Evolutionary conservation across 1,140 invertebrate genomes (phyloP), one percentile per base, ranked within the genome.

Genomic region (Gryllus bimaculatus): DNA sequence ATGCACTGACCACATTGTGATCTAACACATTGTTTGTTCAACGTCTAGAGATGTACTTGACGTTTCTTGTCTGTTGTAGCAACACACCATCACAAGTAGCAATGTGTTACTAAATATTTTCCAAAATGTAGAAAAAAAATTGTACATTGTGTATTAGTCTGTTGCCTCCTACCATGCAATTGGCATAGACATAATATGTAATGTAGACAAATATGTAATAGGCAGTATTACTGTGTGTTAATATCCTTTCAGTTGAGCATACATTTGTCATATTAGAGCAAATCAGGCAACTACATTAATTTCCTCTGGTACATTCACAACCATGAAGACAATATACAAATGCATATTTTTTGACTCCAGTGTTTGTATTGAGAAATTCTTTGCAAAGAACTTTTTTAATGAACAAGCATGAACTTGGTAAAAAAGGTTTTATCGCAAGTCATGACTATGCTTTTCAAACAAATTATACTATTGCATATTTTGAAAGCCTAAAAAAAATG

Each of bases 321-420:
- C 26, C 18, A 66, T 66, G 18, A 66, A 13, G 54, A 66, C 54
- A 66, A 66, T 66, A 66, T 66, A 66, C 26, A 39, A 66, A 66
- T 13, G 7, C 54, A 66, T 66, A 66, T 10, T 66, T 66, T 66
- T 66, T 66, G 54, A 66, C 54, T 66, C 54, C 54, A 66, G 54
- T 66, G 54, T 66, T 66, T 66, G 54, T 66, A 66, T 66, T 66
- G 54, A 66, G 54, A 66, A 66, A 66, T 66, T 66, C 54, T 66
- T 66, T 66, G 18, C 10, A 66, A 66, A 13, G 54, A 66, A 66
- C 10, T 10, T 66, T 66, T 66, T 66, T 18, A 66, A 66, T 66
- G 54, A 66, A 66, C 10, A 66, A 66, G 54, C 54, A 66, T 66
- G 54, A 66, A 66, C 54, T 18, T 66, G 54, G 18, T 66, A 13